Evolutionary conservation across 2,797 vertebrate species (phyloP), one percentile per base, ranked within the genome.

Genomic region (Lates japonicus): DNA sequence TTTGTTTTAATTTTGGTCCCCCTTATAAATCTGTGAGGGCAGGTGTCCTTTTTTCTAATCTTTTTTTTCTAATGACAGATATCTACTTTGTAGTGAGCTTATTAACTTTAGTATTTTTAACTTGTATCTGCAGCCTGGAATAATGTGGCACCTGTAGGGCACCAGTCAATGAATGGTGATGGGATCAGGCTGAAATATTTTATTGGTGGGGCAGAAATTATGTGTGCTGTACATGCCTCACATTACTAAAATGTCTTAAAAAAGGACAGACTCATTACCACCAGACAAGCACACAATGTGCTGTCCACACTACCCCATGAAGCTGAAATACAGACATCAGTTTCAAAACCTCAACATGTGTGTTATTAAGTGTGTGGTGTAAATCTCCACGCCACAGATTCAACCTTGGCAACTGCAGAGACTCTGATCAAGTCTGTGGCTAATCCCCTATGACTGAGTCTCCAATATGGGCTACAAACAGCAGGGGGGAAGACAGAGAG

Each of bases 351-450:
- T 70, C 60, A 78, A 87, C 75, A 58, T 87, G 86, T 81, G 81
- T 87, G 87, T 88, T 90, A 91, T 92, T 92, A 93, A 88, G 89
- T 84, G 88, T 82, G 70, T 82, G 81, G 81, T 91, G 90, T 79
- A 94, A 94, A 92, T 94, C 90, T 88, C 78, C 64, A 81, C 74
- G 78, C 75, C 87, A 82, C 81, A 86, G 72, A 81, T 86, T 76
- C 81, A 85, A 90, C 89, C 76, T 79, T 85, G 88, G 89, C 91
- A 86, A 83, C 85, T 41, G 70, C 81, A 76, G 87, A 88, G 90
- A 84, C 80, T 90, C 86, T 90, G 90, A 94, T 94, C 93, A 94
- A 93, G 91, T 94, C 90, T 84, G 86, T 77, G 81, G 88, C 88
- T 94, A 94, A 95, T 95, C 93, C 93, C 70, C 80, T 73, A 68